Conservation (phyloP, 2,797 vertebrate species). For the Arrhamphus sclerolepis region DNA sequence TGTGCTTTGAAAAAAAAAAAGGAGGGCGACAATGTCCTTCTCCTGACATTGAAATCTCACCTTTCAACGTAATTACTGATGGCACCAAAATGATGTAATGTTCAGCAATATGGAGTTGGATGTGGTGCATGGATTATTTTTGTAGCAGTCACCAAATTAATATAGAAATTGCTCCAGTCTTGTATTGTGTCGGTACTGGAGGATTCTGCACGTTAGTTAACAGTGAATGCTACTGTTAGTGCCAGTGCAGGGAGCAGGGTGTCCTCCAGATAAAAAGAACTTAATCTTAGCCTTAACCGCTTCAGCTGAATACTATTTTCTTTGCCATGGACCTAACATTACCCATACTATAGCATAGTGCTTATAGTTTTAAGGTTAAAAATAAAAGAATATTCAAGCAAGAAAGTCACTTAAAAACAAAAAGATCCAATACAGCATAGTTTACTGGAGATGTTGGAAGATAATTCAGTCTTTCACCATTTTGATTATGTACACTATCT, state of each 20-base stretch:
- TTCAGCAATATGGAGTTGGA: slow-evolving; percentile 20
- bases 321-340: neutral
- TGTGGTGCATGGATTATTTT: slow-evolving; percentile 11
- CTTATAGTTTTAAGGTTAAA: no score
- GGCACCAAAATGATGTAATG: slow-evolving; percentile 37
- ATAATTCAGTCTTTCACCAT: neutral
- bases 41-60: slow-evolving; percentile 7
- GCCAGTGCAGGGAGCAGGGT: neutral
- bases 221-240: neutral
- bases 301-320: neutral
- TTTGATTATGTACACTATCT: neutral
- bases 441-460: neutral
- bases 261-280: neutral
- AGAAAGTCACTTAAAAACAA: no score
- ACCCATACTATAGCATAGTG: no score
- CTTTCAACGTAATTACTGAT: slow-evolving; percentile 24
- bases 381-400: no score
- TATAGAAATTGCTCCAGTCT: slow-evolving; percentile 5
- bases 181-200: neutral
- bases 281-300: neutral
- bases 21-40: neutral
- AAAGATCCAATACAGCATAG: neutral
- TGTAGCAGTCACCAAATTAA: slow-evolving; percentile 8
- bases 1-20: slow-evolving; percentile 27
- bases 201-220: slow-evolving; percentile 9